Percentiles rank a stretch among this genome's conserved stretches.
phyloP scores from a whole-genome alignment of 2,113 vertebrate genomes.

The Megaptera novaeangliae region DNA sequence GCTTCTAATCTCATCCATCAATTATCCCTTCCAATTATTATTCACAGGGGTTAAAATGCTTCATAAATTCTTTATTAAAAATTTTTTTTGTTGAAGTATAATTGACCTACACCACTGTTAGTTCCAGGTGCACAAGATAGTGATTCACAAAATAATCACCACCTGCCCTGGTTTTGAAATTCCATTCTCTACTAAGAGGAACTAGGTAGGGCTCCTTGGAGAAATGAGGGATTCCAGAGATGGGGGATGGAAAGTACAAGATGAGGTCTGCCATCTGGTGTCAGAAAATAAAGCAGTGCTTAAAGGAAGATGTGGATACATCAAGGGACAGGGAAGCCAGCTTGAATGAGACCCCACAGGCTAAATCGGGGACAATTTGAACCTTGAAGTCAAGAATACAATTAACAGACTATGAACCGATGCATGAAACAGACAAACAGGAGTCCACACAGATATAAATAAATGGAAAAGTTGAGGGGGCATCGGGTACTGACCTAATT shows the following conservation, averaged over 20 bases:
- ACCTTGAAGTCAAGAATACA: not conserved
- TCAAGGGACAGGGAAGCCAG: not conserved
- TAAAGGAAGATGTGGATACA: not conserved
- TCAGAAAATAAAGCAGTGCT: not conserved
- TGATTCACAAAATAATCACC: not conserved
- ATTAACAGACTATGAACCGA: not conserved
- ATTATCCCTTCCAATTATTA: not conserved
- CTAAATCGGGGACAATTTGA: fast-evolving
- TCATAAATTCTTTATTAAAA: not conserved
- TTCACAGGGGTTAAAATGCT: not conserved
- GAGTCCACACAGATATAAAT: not conserved
- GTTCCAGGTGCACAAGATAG: not conserved
- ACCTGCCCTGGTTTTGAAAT: not conserved
- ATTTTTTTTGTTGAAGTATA: not conserved
- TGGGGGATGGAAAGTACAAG: not conserved
- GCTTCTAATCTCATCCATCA: not conserved
- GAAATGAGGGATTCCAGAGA: not conserved
- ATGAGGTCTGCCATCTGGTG: not conserved
- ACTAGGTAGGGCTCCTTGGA: not conserved
- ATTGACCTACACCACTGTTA: not conserved
- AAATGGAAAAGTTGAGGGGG: not conserved
- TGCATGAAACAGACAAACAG: not conserved
- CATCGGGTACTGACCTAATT: not conserved
- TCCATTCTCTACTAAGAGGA: not conserved
- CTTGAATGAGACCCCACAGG: not conserved